Evolutionary conservation across 1,140 invertebrate species (phyloP), one percentile per base, ranked within the genome.

Genomic region (Cyclargus thomasi): DNA sequence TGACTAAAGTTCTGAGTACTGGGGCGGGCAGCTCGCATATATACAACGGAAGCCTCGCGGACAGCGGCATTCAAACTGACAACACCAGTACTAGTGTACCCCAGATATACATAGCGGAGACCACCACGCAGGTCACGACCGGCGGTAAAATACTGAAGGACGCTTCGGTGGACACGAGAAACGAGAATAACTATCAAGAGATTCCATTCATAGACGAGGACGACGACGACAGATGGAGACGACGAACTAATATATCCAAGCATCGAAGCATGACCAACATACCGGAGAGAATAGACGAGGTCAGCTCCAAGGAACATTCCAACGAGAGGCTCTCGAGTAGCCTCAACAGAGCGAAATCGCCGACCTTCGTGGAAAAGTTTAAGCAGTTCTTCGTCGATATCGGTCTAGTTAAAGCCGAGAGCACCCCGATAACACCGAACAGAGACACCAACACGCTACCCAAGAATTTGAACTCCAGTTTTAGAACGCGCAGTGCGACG

Each of bases 121-220:
- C 39, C 8, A 47, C 11, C 39, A 47, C 77, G 7, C 78, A 80
- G 36, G 71, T 75, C n/a, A 64, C 72, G 53, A 53, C 73, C 29
- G 79, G 77, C 1, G 69, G 69, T 53, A 83, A 83, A 63, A 80
- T 81, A 62, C 64, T 82, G 8, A 88, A 85, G 73, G 87, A 90
- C 70, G 87, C 85, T 0, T 77, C 85, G 1, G 87, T 90, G 0
- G 87, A 88, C 62, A 90, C 87, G 0, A 77, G 87, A 72, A 90
- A 90, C 65, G 85, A 90, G 16, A 84, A 90, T 20, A 90, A 88
- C 39, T 74, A 86, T 4, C 87, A 90, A 75, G 87, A 90, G 11
- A 88, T 90, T 78, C 87, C 87, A 0, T 90, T 88, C 62, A 90
- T 90, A 65, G 87, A 90, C 55, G 87, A 90, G 20, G 87, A 90